Base-by-base conservation (phyloP, 2,113 vertebrate species). In the Pao palembangensis region DNA sequence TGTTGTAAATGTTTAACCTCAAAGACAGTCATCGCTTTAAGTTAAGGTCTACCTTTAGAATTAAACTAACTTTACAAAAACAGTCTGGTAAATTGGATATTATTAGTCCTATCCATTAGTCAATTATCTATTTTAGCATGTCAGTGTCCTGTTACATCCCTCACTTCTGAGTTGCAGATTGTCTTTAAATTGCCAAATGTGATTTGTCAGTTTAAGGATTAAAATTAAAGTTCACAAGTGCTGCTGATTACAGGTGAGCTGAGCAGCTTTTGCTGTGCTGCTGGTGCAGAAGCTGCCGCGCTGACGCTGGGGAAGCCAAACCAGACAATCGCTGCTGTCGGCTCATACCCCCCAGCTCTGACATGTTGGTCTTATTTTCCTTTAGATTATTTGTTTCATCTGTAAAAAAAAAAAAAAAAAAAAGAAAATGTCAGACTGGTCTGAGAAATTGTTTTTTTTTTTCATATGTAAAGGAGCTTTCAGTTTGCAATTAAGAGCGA, bases 1-100 rank as follows among this genome's bases (percentile, higher is more conserved):
- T 12, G 11, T 38, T 12, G 2, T 38, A 38, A 38, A 12, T 38
- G 34, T 38, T 38, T 1, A 38, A 67, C 49, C 60, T 73, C 59
- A 21, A n/a, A 75, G 81, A 83, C 79, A 83, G 80, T 84, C 83
- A 66, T 18, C 13, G 12, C 18, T 23, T 64, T 41, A 13, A 71
- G 23, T 18, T 57, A 44, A 55, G 50, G 38, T 64, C 16, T 52
- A 20, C 56, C 51, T 34, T 65, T 21, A 53, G 18, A 43, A 49
- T 23, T 54, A 2, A 13, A 58, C 56, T 62, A 59, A 64, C 48
- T 23, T 41, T 19, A 20, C 20, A 3, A 6, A 28, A 53, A 7
- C 4, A n/a, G 48, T 20, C 25, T 13, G 46, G 23, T 59, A 23
- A 52, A 42, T 28, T 38, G 15, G 38, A 41, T 18, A 58, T 14